phyloP scores from a whole-genome alignment of 2,888 invertebrate species.

The Agrochola litura region DNA sequence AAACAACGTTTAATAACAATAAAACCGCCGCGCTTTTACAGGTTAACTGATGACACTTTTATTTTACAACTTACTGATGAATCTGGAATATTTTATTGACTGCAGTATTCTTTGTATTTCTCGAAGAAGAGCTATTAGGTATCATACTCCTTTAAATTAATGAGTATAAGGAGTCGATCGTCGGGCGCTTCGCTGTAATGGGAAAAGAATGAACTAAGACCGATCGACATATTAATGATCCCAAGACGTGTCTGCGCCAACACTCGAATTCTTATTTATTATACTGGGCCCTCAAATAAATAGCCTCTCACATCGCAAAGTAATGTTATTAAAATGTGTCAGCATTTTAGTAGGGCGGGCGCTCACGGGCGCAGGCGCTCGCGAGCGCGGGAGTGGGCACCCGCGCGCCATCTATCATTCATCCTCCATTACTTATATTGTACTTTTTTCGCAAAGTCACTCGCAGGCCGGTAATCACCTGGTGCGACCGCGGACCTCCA shows the following conservation, averaged over 20 bases:
- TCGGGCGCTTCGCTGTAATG: constrained; percentile 72
- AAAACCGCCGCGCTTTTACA: constrained; percentile 47
- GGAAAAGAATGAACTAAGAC: constrained; percentile 83
- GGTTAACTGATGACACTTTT: constrained; percentile 36
- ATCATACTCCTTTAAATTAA: constrained; percentile 61
- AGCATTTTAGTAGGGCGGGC: constrained; percentile 85
- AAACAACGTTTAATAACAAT: constrained; percentile 70
- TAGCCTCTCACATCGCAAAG: constrained; percentile 88
- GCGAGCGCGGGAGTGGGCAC: constrained; percentile 75
- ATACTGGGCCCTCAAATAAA: constrained; percentile 87
- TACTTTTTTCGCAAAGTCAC: constrained; percentile 90
- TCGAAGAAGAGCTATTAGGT: constrained; percentile 36
- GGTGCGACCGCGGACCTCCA: constrained; percentile 88
- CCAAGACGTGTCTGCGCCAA: constrained; percentile 83
- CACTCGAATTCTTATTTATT: constrained; percentile 89
- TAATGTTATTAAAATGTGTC: constrained; percentile 91
- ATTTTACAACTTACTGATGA: constrained; percentile 36
- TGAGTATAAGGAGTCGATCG: constrained; percentile 59
- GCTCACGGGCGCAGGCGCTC: constrained; percentile 72
- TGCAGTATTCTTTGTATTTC: constrained; percentile 18
- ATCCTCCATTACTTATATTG: constrained; percentile 91
- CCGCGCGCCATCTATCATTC: constrained; percentile 89
- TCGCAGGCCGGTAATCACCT: constrained; percentile 90
- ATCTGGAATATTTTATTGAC: constrained; percentile 31
- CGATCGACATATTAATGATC: constrained; percentile 85